phyloP scores from a whole-genome alignment of 1,140 invertebrate genomes.

The Sitobion miscanthi region DNA sequence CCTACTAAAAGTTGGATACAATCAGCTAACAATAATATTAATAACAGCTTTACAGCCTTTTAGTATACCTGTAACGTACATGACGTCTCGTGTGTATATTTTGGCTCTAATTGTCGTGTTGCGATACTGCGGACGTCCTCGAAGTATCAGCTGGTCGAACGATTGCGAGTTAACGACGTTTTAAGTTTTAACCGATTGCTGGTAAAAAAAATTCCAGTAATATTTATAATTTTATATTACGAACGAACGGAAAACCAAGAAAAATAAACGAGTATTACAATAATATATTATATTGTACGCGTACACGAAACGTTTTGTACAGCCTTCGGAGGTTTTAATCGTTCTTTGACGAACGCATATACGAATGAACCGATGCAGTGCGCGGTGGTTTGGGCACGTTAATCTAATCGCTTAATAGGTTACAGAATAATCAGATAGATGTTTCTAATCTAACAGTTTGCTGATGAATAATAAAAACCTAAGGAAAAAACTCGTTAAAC shows the following conservation, averaged over 20 bases:
- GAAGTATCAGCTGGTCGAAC: neutral
- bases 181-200: neutral
- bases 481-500: conserved; percentile 38
- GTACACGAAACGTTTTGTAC: neutral
- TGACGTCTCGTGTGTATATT: neutral
- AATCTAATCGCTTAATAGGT: conserved; percentile 49
- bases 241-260: neutral
- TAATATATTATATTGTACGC: neutral
- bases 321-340: neutral
- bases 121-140: neutral
- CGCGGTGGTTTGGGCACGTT: neutral
- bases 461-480: conserved; percentile 24
- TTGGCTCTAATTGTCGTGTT: neutral
- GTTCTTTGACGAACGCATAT: neutral
- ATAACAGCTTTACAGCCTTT: neutral
- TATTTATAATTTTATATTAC: neutral
- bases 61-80: neutral
- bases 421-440: conserved; percentile 48
- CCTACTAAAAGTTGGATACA: neutral
- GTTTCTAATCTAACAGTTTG: conserved; percentile 29
- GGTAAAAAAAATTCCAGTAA: neutral
- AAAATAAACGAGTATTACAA: neutral
- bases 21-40: neutral
- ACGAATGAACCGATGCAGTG: conserved; percentile 4
- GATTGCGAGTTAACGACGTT: neutral